Percentiles rank a stretch among this genome's conserved stretches.
Evolutionary conservation across 2,888 invertebrate species (phyloP).

Genomic region (Torymus tubicola): DNA sequence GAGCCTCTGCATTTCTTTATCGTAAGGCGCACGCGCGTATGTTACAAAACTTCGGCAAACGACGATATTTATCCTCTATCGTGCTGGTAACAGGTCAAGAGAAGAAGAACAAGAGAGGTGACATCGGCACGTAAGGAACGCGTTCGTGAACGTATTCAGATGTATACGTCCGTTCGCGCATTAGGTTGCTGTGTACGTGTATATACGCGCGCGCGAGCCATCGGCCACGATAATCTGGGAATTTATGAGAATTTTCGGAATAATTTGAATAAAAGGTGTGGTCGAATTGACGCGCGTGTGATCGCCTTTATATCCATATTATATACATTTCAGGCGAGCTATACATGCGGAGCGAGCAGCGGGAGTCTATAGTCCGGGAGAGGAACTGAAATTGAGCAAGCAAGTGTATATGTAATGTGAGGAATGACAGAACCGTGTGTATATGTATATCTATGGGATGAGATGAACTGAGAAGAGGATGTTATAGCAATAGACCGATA

Average conservation of each 20-base stretch:
- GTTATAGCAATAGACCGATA: conserved; percentile 10
- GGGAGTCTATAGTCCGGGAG: not conserved
- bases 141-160: conserved; percentile 34
- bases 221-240: conserved; percentile 42
- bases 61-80: conserved; percentile 41
- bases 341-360: not conserved
- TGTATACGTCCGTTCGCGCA: conserved; percentile 26
- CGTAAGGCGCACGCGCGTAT: not conserved
- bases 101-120: not conserved
- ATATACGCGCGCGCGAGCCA: not conserved
- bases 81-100: conserved; percentile 26
- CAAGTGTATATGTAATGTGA: not conserved
- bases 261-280: conserved; percentile 56
- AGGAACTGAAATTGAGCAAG: conserved; percentile 38
- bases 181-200: conserved; percentile 30
- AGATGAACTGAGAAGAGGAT: not conserved
- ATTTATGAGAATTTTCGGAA: conserved; percentile 57
- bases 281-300: conserved; percentile 33
- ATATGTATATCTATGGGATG: too few relatives aligned
- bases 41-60: conserved; percentile 37
- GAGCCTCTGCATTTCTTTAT: conserved; percentile 42
- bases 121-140: not conserved
- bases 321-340: not conserved
- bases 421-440: not conserved
- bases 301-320: conserved; percentile 24